These are phyloP conservation scores for Chaetodon trifasciatus DNA, from an alignment of 2,797 vertebrate species.

Conservation along the genomic window DNA sequence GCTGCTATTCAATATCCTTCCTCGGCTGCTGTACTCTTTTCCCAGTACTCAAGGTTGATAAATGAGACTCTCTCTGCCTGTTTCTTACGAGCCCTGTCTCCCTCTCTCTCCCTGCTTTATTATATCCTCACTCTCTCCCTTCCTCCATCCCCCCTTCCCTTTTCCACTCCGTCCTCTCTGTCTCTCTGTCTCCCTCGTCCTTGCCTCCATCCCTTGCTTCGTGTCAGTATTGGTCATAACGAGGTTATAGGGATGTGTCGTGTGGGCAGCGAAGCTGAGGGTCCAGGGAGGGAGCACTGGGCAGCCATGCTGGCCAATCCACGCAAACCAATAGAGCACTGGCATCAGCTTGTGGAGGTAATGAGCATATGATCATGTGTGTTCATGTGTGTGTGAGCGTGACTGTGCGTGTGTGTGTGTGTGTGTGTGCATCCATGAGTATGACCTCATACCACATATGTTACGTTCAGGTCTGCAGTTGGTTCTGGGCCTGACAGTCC, in stretches of 20 bases:
- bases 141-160: background rate
- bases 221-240: slow-evolving; percentile 93
- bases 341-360: slow-evolving; percentile 96
- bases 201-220: slow-evolving; percentile 5
- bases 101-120: slow-evolving; percentile 27
- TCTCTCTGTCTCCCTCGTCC: slow-evolving; percentile 24
- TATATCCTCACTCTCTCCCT: background rate
- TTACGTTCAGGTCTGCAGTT: slow-evolving; percentile 5
- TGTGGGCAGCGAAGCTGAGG: slow-evolving; percentile 91
- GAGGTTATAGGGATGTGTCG: slow-evolving; percentile 96
- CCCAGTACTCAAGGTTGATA: slow-evolving; percentile 67
- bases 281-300: slow-evolving; percentile 94
- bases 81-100: slow-evolving; percentile 49
- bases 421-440: slow-evolving; percentile 12
- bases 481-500: background rate
- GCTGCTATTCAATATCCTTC: slow-evolving; percentile 64
- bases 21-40: slow-evolving; percentile 49
- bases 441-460: slow-evolving; percentile 27
- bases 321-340: slow-evolving; percentile 95
- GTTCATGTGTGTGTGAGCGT: slow-evolving; percentile 8
- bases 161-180: background rate
- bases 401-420: slow-evolving; percentile 3
- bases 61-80: slow-evolving; percentile 63
- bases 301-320: slow-evolving; percentile 94
- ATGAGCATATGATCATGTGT: slow-evolving; percentile 44